Evolutionary conservation across 2,888 invertebrate species (phyloP), one percentile per base, ranked within the genome.

Genomic region (Hydraecia micacea): DNA sequence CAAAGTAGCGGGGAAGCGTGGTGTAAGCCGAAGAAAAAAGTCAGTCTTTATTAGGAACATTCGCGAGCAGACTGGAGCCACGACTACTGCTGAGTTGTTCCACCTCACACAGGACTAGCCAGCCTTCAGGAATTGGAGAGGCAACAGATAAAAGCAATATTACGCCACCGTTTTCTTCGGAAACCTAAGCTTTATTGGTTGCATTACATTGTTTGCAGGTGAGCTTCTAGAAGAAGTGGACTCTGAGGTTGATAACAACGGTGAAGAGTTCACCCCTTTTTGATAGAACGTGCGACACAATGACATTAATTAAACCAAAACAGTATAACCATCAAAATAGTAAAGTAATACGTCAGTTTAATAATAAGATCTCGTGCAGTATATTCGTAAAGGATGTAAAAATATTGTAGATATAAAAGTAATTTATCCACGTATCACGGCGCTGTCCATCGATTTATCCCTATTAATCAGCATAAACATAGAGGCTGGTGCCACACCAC

Each of bases 401-500:
- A 86, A 84, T 68, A 75, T 76, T 42, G 73, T 65, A 65, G 55
- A 74, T 68, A 76, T 84, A 84, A 85, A 87, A 85, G 80, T 87
- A 87, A 84, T 85, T 72, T 87, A 85, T 78, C 87, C 84, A 70
- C 80, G 84, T 79, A 85, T 85, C 84, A 84, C 71, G 76, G 74
- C 72, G 73, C 85, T 85, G 87, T 81, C 89, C 79, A 83, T 88
- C 84, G 88, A 88, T 86, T 75, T 82, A 88, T 88, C 86, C 82
- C 81, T 89, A 89, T 88, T 86, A 87, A 87, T 87, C 88, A 81
- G 71, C 77, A 80, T 81, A 84, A 85, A 85, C 84, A 87, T 85
- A 87, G 85, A 87, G 70, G 49, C 75, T 58, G 68, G 1, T 1
- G 58, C 49, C 73, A 63, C 49, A 7, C 1, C 25, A 21, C 60